Evolutionary conservation across 1,140 invertebrate species (phyloP), one percentile per base, ranked within the genome.

Genomic region (Lerema accius): DNA sequence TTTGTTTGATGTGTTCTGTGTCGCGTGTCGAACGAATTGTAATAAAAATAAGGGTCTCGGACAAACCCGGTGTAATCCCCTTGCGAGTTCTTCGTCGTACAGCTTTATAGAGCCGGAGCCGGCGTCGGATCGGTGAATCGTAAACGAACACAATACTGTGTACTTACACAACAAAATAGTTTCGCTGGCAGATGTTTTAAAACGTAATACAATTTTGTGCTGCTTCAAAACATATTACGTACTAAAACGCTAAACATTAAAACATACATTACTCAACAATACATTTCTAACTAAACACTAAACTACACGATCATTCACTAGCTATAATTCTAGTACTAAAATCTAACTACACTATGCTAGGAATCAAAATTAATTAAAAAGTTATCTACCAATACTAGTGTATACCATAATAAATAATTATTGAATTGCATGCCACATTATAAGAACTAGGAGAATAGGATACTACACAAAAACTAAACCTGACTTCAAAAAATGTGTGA

Each of bases 1-100:
- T 48, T 48, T 32, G 43, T 50, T 35, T 39, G 56, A 73, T 71
- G 69, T 76, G 65, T 68, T 66, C 59, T 73, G 70, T 70, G 73
- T 74, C n/a, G 67, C 65, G 64, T 64, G 65, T 69, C 53, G 43
- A 78, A 78, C 76, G 79, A 82, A 84, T 84, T 80, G 78, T 67
- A 74, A 78, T 82, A 77, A 79, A 84, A 82, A 77, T 70, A 72
- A 65, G 74, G 71, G 76, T 71, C 69, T 71, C 65, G 61, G 63
- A 67, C 76, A 71, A 73, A 80, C 76, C 74, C 69, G 69, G 76
- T 79, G 78, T 78, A 81, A 81, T 81, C 71, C 81, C 73, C 15
- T 23, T n/a, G 63, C 45, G 75, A 71, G 70, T 56, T 67, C 71
- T 62, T 61, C 59, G 53, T 39, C 39, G 66, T 64, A 70, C 56